Evolutionary conservation across 2,888 invertebrate genomes (phyloP).

Genomic region (Pristionchus arcanus): DNA sequence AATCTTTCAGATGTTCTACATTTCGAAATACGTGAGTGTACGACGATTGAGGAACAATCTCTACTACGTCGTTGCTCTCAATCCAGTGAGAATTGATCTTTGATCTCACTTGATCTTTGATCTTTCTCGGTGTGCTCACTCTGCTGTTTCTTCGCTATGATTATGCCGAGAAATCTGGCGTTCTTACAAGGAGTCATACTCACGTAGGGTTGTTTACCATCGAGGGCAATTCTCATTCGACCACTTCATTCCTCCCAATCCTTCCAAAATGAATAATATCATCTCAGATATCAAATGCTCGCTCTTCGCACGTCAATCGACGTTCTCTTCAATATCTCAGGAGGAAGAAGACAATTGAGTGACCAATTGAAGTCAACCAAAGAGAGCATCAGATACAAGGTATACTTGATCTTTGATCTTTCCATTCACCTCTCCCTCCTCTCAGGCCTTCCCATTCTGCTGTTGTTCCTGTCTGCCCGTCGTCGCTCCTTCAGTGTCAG

Average conservation of each 20-base stretch:
- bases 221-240: not conserved
- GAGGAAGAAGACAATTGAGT: not conserved
- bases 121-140: not conserved
- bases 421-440: not conserved
- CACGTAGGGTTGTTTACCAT: not conserved
- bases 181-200: slow-evolving; percentile 39
- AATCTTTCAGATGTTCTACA: slow-evolving; percentile 5
- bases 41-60: slow-evolving; percentile 29
- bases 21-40: slow-evolving; percentile 13
- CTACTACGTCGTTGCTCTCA: slow-evolving; percentile 24
- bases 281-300: slow-evolving; percentile 30
- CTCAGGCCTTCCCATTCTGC: slow-evolving; percentile 32
- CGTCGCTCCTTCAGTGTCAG: slow-evolving; percentile 7
- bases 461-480: slow-evolving; percentile 1
- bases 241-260: not conserved
- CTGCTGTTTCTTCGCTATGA: slow-evolving; percentile 39
- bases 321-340: slow-evolving; percentile 43
- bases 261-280: not conserved
- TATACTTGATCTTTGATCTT: not conserved
- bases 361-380: not conserved
- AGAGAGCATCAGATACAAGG: slow-evolving; percentile 26
- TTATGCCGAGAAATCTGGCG: slow-evolving; percentile 41
- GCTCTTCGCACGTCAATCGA: slow-evolving; percentile 40
- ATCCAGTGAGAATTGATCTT: slow-evolving; percentile 12
- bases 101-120: not conserved